Base-by-base conservation (phyloP, 2,888 invertebrate species). In the Idaea straminata region DNA sequence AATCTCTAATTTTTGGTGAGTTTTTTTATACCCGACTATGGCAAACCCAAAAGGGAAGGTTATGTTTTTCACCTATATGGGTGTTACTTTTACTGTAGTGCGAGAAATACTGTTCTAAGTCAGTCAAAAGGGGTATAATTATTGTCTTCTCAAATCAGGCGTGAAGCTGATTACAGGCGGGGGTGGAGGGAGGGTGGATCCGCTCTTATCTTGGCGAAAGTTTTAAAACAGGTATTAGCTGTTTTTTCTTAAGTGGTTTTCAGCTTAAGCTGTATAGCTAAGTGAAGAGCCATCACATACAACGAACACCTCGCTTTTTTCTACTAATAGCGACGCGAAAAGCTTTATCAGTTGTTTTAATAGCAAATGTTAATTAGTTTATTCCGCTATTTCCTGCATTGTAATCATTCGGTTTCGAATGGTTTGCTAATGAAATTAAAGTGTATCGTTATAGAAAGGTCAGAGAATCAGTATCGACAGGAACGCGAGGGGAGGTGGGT, bases 331-430 rank as follows among this genome's bases (percentile, higher is more conserved):
- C 84, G 78, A 81, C 81, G 84, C 80, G 77, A 87, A 88, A 85
- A 83, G 85, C 83, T 87, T 89, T 86, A 87, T 86, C 85, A 84
- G 80, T 74, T 74, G 76, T 78, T 83, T 86, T 85, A 82, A 82
- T 83, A 83, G 77, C 79, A 82, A 83, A 79, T 76, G 75, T 71
- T 78, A 79, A 82, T 81, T 76, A 76, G 73, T 79, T 81, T 77
- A 73, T 70, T 73, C 67, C 62, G 73, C 69, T 71, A 16, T 36
- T 63, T 66, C 10, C 38, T 2, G 15, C 58, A 57, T 35, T 35
- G 15, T 57, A 57, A 57, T 15, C 57, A 15, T 5, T 15, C 57
- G 5, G 5, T 5, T 13, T 15, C 5, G 6, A 13, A 57, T 13
- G 5, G 15, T 57, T 57, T 57, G 4, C 59, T 25, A 16, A 59